These are phyloP conservation scores for Enteromius viviparus DNA, from an alignment of 2,797 vertebrate genomes.

Conservation along the genomic window DNA sequence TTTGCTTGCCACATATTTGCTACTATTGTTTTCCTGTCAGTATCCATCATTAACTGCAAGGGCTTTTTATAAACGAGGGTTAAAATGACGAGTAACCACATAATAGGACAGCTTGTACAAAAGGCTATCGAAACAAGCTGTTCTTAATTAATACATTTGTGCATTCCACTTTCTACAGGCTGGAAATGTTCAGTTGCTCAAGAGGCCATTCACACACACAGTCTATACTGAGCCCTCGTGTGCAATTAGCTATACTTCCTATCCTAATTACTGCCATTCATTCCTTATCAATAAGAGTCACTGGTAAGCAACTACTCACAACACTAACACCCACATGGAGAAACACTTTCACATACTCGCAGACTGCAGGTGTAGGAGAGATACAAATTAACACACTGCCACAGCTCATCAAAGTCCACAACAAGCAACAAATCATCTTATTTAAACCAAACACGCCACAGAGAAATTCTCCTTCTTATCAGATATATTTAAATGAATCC, in stretches of 20 bases:
- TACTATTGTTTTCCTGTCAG: conserved; percentile 31
- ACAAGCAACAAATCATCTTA: conserved; percentile 37
- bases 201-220: conserved; percentile 58
- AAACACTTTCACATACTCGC: conserved; percentile 10
- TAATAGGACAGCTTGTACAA: conserved; percentile 48
- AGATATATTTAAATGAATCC: too few relatives aligned
- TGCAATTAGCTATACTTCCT: conserved; percentile 74
- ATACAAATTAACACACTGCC: conserved; percentile 41
- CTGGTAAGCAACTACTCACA: conserved; percentile 67
- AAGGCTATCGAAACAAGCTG: conserved; percentile 59
- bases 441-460: conserved; percentile 48
- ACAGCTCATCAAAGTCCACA: conserved; percentile 28
- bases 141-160: conserved; percentile 74
- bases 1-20: conserved; percentile 2
- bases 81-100: conserved; percentile 18
- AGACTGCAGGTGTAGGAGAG: conserved; percentile 27
- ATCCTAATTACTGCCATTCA: conserved; percentile 79
- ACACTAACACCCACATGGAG: conserved; percentile 61
- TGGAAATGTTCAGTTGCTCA: conserved; percentile 71
- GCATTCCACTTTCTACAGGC: conserved; percentile 66
- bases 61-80: conserved; percentile 17
- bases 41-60: conserved; percentile 16
- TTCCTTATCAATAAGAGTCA: conserved; percentile 72
- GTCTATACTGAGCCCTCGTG: conserved; percentile 56
- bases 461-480: conserved; percentile 7